Evolutionary conservation across 64 coral and sea anemone species (phyloP), one percentile per base, ranked within the genome.

Genomic region (Stichodactyla mertensii): DNA sequence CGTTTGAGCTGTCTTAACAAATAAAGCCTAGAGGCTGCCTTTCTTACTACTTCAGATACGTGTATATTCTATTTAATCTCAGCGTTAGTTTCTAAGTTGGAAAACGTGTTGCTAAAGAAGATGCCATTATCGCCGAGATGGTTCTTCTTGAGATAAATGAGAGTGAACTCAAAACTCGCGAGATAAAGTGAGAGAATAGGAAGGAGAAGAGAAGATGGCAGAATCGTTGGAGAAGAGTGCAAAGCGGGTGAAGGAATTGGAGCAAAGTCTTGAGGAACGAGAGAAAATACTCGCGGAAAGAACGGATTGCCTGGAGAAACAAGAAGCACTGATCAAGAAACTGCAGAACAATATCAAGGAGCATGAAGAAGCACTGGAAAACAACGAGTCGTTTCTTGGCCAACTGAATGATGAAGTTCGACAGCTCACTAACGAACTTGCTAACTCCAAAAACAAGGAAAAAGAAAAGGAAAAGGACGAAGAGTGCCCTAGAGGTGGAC

Each of bases 341-440:
- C 52, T 91, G n/a, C 55, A 87, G 82, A 12, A 20, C n/a, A 87
- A 82, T 26, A 45, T 91, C 80, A 77, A 78, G 14, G 71, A 87
- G 16, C 89, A 91, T 20, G 67, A 64, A 10, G 58, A 58, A 51
- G 89, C 89, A 7, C 64, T 91, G 24, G 86, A 70, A 64, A 84
- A 87, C 54, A 85, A 91, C 85, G 86, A 88, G 64, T 79, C 54
- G 10, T 87, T 92, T 77, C 27, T 77, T 10, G 61, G 27, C 45
- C 51, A 45, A 16, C 45, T 89, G 0, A 88, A 95, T 77, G 87
- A 81, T 52, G 87, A 88, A 56, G 90, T 95, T 7, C 88, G 91
- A 80, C 89, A 95, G 28, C 83, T 95, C 0, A 86, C 86, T 18
- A 57, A 85, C 16, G 89, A 95, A 64, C 87, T 95, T 0, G 36